phyloP scores from a whole-genome alignment of 1,140 invertebrate genomes.

The Drosophila yakuba region DNA sequence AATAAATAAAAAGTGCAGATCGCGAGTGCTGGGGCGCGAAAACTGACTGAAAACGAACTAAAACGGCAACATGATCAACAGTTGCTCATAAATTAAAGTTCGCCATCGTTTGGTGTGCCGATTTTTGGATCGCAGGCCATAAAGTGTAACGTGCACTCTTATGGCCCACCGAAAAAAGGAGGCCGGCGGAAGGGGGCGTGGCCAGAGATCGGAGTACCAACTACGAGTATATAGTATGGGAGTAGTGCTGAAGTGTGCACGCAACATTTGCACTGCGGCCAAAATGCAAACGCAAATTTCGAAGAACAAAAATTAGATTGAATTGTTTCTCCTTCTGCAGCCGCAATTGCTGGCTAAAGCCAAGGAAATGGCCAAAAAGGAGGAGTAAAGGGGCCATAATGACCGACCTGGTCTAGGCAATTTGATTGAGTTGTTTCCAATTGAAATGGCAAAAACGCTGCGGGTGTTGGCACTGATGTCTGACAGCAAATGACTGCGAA shows the following conservation, averaged over 20 bases:
- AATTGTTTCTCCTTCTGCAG: conserved; percentile 65
- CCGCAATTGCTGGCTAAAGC: conserved; percentile 27
- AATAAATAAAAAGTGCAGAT: conserved; percentile 14
- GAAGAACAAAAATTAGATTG: conserved; percentile 77
- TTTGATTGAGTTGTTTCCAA: conserved; percentile 83
- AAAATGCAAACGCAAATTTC: conserved; percentile 67
- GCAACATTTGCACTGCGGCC: conserved; percentile 59
- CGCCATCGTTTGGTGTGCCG: conserved; percentile 34
- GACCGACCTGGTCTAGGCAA: conserved; percentile 65
- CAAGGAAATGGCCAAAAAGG: conserved; percentile 10
- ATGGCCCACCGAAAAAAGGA: conserved; percentile 41
- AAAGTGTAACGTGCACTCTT: conserved; percentile 74
- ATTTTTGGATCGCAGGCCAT: conserved; percentile 65
- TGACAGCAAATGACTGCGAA: conserved; percentile 44
- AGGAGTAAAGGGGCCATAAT: conserved; percentile 52
- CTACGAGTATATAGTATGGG: not conserved
- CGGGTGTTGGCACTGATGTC: conserved; percentile 79
- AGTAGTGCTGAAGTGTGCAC: conserved; percentile 16
- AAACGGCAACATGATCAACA: conserved; percentile 48
- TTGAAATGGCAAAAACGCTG: conserved; percentile 76
- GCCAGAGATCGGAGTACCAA: conserved; percentile 21
- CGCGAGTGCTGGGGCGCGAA: not conserved
- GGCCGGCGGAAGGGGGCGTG: conserved; percentile 12
- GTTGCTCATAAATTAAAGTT: conserved; percentile 65
- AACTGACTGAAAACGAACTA: not conserved